A percentile compares a stretch with the other conserved stretches of the same genome.
phyloP scores from a whole-genome alignment of 2,113 vertebrate genomes.

The Hoplias malabaricus region DNA sequence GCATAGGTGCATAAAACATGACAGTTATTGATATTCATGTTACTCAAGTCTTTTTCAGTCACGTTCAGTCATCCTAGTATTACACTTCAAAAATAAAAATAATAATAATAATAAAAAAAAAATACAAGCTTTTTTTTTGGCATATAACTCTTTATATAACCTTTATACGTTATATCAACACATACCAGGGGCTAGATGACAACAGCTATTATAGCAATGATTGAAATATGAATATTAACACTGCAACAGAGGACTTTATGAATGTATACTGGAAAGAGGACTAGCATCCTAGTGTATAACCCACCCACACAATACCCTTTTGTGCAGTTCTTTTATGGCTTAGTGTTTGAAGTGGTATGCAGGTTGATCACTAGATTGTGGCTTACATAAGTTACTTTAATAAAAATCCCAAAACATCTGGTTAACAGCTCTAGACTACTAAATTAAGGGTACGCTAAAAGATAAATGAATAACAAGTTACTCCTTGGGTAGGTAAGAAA shows the following conservation, averaged over 20 bases:
- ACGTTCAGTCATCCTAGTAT: conserved; percentile 21
- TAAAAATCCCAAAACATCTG: conserved; percentile 29
- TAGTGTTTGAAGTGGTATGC: conserved; percentile 16
- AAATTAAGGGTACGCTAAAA: conserved; percentile 36
- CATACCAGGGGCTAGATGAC: conserved; percentile 20
- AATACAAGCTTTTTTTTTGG: background rate
- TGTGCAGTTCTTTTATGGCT: conserved; percentile 15
- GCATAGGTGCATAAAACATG: conserved; percentile 53
- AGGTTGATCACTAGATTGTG: background rate
- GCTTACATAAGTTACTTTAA: background rate
- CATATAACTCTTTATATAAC: background rate
- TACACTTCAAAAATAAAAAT: conserved; percentile 18
- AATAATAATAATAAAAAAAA: background rate
- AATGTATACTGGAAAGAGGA: background rate
- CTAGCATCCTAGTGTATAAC: background rate
- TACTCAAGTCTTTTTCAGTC: conserved; percentile 29
- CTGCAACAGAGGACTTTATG: background rate
- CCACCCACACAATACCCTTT: background rate
- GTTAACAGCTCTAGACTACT: conserved; percentile 52
- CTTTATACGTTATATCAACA: background rate
- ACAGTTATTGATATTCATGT: conserved; percentile 17
- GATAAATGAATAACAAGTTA: conserved; percentile 25
- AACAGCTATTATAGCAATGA: conserved; percentile 2
- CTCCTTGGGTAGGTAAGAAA: background rate
- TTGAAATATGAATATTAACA: conserved; percentile 1